Evolutionary conservation across 2,888 invertebrate genomes (phyloP), one percentile per base, ranked within the genome.

Genomic region (Limnephilus rhombicus): DNA sequence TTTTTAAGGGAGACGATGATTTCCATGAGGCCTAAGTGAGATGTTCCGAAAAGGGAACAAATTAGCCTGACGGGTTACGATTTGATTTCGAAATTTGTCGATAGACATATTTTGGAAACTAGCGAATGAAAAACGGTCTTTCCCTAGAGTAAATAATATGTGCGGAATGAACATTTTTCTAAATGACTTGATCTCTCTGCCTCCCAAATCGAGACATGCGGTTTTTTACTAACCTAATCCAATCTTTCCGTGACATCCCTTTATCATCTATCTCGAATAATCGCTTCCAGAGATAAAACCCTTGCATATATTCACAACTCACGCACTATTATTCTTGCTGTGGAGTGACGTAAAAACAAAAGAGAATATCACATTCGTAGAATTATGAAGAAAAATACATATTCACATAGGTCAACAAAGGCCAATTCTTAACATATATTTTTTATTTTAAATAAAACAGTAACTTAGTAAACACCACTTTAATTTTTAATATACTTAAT

Each of bases 141-240:
- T 68, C 68, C 68, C 68, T 24, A 68, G 68, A 68, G 68, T 68
- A 68, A 68, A 68, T 53, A 53, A 53, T 68, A 68, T 68, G 24
- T 68, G 68, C 68, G n/a, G 68, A 68, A 68, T 68, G 68, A 68
- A 68, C 68, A 68, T 68, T 68, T 68, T 68, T 68, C 68, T 68
- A 68, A n/a, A 68, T 68, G 24, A 68, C n/a, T 68, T 68, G 24
- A 24, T 68, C 68, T 68, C 24, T 9, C 24, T 68, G 24, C 68
- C 9, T 68, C 9, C 68, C 11, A 24, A 68, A 68, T 68, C 24
- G 68, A n/a, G 24, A 24, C 68, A 68, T 68, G n/a, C 68, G 68
- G 68, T 68, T 68, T 68, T 68, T 68, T 68, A 68, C 68, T 68
- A 68, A 18, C 68, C 68, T 68, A 68, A 53, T 68, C 68, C 68